These are phyloP conservation scores for Hipposideros armiger DNA, from an alignment of 2,113 vertebrate species.

Conservation along the genomic window DNA sequence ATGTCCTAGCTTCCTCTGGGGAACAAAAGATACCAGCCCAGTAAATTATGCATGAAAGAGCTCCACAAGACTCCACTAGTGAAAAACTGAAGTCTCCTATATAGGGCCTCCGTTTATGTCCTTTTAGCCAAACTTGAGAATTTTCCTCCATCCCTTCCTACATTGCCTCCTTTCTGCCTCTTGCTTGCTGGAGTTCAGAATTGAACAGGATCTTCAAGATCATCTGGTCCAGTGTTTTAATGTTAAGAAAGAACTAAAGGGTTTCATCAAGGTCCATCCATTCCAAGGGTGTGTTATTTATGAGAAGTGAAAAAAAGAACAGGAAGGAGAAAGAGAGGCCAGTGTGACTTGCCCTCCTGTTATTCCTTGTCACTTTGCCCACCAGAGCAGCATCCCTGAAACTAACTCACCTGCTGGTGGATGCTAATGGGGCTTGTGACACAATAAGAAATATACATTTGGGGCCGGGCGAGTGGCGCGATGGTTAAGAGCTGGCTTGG, in stretches of 20 bases:
- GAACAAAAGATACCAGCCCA: neutral
- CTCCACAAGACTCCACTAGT: neutral
- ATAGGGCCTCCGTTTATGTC: neutral
- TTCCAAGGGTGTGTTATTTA: neutral
- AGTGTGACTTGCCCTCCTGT: neutral
- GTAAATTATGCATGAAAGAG: constrained; percentile 30
- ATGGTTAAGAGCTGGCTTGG: too few species aligned
- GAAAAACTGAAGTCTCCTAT: neutral
- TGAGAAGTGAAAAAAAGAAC: neutral
- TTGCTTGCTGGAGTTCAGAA: constrained; percentile 37
- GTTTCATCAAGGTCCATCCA: neutral
- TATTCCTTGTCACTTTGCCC: neutral
- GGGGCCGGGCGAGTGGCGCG: too few species aligned
- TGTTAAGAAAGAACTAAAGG: neutral
- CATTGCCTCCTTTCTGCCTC: neutral
- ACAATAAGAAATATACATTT: neutral
- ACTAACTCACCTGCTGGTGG: neutral
- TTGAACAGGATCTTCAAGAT: neutral
- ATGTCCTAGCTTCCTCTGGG: constrained; percentile 46
- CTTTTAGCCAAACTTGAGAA: neutral
- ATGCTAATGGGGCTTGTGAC: neutral
- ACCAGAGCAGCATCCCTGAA: neutral
- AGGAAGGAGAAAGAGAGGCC: neutral
- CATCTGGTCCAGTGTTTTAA: neutral
- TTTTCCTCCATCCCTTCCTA: neutral